These are phyloP conservation scores for Amaurobius ferox DNA, from an alignment of 2,888 invertebrate species.

Conservation along the genomic window DNA sequence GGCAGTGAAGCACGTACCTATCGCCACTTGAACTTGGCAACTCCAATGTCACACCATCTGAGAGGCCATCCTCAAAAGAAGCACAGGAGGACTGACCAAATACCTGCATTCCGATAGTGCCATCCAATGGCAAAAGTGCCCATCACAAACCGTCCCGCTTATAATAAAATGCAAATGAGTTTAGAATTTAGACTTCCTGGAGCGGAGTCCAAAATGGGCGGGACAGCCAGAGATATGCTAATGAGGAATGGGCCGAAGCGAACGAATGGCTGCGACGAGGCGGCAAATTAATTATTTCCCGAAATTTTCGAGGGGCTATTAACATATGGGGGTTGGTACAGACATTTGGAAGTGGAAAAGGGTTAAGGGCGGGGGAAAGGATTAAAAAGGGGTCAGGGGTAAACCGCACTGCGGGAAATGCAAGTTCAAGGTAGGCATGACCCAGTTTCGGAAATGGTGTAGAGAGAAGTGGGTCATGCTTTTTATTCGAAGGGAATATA, in stretches of 20 bases:
- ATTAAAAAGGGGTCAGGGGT: conserved; percentile 2
- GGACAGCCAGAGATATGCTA: conserved; percentile 46
- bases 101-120: not conserved
- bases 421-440: conserved; percentile 65
- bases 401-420: conserved; percentile 34
- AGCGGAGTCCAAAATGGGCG: conserved; percentile 39
- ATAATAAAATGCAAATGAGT: conserved; percentile 51
- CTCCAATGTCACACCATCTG: not conserved
- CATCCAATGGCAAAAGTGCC: conserved; percentile 24
- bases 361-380: conserved; percentile 8
- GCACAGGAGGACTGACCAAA: not conserved
- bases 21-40: not conserved
- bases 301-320: conserved; percentile 59
- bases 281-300: conserved; percentile 58
- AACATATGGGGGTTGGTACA: conserved; percentile 27
- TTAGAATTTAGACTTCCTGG: conserved; percentile 19
- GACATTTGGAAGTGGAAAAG: conserved; percentile 20
- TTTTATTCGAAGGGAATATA: not conserved
- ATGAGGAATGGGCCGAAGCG: conserved; percentile 37
- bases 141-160: not conserved
- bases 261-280: conserved; percentile 36
- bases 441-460: conserved; percentile 27
- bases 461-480: conserved; percentile 35
- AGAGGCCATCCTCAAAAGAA: not conserved
- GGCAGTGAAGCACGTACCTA: not conserved